Evolutionary conservation across 1,140 invertebrate genomes (phyloP), one percentile per base, ranked within the genome.

Genomic region (Yoshiicerus persimilis): DNA sequence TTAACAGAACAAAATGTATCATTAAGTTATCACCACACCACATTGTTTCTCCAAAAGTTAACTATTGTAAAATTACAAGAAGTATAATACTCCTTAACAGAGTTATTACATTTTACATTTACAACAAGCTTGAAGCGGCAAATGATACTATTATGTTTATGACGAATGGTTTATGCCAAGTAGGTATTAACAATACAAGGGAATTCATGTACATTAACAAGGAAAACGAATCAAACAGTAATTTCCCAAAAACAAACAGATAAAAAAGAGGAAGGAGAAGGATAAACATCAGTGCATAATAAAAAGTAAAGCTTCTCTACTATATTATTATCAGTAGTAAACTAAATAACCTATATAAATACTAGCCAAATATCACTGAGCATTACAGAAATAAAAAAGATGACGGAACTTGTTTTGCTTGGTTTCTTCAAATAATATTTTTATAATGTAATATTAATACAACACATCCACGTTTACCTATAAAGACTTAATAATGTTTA

Each of bases 351-450:
- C n/a, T n/a, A n/a, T n/a, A n/a, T n/a, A n/a, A n/a, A n/a, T n/a
- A n/a, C n/a, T n/a, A n/a, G n/a, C n/a, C n/a, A n/a, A n/a, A 16
- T 47, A 16, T 47, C n/a, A 47, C 1, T 16, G n/a, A 0, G 13
- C 16, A 56, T 56, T 56, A 32, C 27, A 77, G 70, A n/a, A n/a
- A n/a, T 77, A 16, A 10, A 27, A 77, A 80, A 80, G 75, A 80
- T 80, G 75, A 80, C 75, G 75, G 75, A 80, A 80, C 75, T 80
- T 34, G 75, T 80, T n/a, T 80, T n/a, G 32, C 32, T 80, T 80
- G 30, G 32, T 36, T 36, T 16, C 30, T n/a, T n/a, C 47, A 56
- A n/a, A 20, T 56, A 56, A 70, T 16, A 70, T 30, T 5, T 70
- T 6, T 25, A 11, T 70, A 10, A 25, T 25, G 27, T 70, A 70